phyloP scores from a whole-genome alignment of 2,888 invertebrate species.

The Lamellibrachia satsuma region DNA sequence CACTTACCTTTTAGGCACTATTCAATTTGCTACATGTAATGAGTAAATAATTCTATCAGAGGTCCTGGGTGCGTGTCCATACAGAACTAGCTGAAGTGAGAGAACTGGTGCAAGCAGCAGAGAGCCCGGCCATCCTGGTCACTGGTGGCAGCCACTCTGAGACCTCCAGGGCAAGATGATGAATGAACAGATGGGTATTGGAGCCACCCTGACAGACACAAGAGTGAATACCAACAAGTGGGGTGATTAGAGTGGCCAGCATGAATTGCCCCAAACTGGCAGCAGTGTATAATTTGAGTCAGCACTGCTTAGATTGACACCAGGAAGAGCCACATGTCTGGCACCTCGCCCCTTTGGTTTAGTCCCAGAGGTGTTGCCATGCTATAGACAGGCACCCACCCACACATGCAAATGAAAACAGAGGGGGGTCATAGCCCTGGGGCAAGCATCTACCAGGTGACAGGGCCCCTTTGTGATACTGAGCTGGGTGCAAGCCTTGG shows the following conservation, averaged over 20 bases:
- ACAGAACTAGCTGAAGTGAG: background rate
- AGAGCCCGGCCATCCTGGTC: background rate
- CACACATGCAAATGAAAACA: conserved; percentile 17
- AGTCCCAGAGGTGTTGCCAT: background rate
- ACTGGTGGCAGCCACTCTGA: background rate
- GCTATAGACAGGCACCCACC: background rate
- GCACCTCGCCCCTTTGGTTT: too few species aligned
- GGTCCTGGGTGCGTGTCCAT: background rate
- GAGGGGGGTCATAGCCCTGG: background rate
- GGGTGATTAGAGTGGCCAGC: conserved; percentile 17
- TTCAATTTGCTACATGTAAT: background rate
- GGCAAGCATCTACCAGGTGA: background rate
- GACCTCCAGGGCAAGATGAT: background rate
- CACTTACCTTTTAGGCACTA: background rate
- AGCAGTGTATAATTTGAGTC: background rate
- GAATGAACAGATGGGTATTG: conserved; percentile 3
- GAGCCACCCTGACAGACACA: conserved; percentile 17
- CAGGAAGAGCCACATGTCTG: background rate
- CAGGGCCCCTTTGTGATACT: background rate
- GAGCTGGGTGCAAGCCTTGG: background rate
- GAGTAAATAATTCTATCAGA: background rate
- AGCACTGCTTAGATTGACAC: background rate
- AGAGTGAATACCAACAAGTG: conserved; percentile 17
- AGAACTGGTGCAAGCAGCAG: background rate
- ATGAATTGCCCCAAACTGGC: conserved; percentile 12